These are phyloP conservation scores for Girardinichthys multiradiatus DNA, from an alignment of 2,113 vertebrate species.

Conservation along the genomic window DNA sequence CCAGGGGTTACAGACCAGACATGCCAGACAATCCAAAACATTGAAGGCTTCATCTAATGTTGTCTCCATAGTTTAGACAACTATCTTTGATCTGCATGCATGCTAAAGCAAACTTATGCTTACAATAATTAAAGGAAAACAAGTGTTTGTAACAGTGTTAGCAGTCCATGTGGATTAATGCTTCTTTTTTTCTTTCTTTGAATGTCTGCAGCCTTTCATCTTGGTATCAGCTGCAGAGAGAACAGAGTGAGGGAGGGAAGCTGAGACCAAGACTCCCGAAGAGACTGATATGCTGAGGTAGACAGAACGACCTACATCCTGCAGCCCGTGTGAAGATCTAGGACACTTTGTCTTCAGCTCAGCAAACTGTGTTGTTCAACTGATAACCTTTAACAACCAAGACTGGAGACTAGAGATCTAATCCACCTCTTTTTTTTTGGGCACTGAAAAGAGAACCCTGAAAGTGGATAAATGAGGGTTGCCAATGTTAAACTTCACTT, in stretches of 20 bases:
- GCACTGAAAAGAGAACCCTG: slow-evolving; percentile 27
- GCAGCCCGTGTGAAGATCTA: slow-evolving; percentile 61
- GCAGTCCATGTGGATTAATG: slow-evolving; percentile 52
- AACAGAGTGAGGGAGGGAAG: slow-evolving; percentile 32
- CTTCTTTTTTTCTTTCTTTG: slow-evolving; percentile 47
- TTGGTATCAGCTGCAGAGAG: slow-evolving; percentile 38
- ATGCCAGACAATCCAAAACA: slow-evolving; percentile 53
- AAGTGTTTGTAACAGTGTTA: slow-evolving; percentile 22
- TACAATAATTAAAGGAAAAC: not conserved
- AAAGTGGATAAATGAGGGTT: slow-evolving; percentile 72
- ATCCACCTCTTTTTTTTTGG: slow-evolving; percentile 14
- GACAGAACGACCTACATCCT: slow-evolving; percentile 78
- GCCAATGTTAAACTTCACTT: slow-evolving; percentile 52
- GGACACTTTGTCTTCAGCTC: slow-evolving; percentile 51
- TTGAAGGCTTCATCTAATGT: too few relatives aligned
- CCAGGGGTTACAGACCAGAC: slow-evolving; percentile 56
- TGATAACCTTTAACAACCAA: slow-evolving; percentile 26
- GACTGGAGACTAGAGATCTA: slow-evolving; percentile 8
- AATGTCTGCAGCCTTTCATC: slow-evolving; percentile 71
- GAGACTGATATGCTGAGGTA: slow-evolving; percentile 71
- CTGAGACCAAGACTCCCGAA: slow-evolving; percentile 54
- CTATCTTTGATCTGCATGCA: slow-evolving; percentile 24
- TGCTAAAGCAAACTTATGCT: too few relatives aligned
- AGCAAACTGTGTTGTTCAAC: slow-evolving; percentile 32
- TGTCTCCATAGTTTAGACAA: slow-evolving; percentile 1